These are phyloP conservation scores for Lepetodrilus schrolli DNA, from an alignment of 2,888 invertebrate genomes.

Conservation along the genomic window DNA sequence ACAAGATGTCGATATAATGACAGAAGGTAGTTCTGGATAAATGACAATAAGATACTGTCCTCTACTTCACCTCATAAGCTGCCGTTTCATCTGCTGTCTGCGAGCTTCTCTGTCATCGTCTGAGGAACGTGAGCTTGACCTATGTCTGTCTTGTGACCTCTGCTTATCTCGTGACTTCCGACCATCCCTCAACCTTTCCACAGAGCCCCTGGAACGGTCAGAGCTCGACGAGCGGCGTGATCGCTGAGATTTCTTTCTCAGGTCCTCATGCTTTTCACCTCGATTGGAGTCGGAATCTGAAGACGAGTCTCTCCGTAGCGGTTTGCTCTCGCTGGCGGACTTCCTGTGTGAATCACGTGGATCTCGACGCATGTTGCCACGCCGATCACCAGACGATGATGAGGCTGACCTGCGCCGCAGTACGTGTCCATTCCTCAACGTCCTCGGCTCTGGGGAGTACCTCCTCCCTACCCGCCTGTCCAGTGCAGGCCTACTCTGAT, in stretches of 20 bases:
- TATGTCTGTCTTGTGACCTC: neutral
- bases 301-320: too few relatives aligned
- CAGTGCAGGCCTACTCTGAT: neutral
- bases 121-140: slow-evolving; percentile 26
- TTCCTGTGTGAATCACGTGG: too few relatives aligned
- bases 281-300: neutral
- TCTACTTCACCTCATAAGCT: slow-evolving; percentile 21
- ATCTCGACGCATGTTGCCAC: too few relatives aligned
- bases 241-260: neutral
- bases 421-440: neutral
- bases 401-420: neutral
- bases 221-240: neutral
- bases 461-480: too few relatives aligned
- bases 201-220: neutral
- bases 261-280: neutral
- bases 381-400: neutral
- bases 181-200: neutral
- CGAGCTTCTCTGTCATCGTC: neutral
- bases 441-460: neutral
- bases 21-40: too few relatives aligned
- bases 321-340: too few relatives aligned
- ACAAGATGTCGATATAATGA: too few relatives aligned
- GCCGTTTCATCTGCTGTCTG: neutral
- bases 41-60: neutral
- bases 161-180: slow-evolving; percentile 4